phyloP scores from a whole-genome alignment of 1,140 invertebrate species.

The Rhyzopertha dominica region DNA sequence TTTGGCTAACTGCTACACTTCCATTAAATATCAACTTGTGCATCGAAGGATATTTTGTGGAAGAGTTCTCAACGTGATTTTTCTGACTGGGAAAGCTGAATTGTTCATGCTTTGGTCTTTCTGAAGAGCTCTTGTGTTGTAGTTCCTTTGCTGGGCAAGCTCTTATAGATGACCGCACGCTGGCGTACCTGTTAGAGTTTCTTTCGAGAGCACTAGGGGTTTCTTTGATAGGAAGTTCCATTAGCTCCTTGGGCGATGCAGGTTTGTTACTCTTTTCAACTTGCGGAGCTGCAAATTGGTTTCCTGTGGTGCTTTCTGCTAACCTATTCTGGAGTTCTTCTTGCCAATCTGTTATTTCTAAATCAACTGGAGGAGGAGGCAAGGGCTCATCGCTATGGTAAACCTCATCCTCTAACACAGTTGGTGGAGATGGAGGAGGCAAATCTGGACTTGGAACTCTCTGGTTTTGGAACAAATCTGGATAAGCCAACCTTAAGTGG shows the following conservation, averaged over 20 bases:
- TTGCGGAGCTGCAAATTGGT: constrained; percentile 39
- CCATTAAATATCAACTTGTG: constrained; percentile 48
- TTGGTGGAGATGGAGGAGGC: constrained; percentile 64
- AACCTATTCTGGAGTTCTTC: constrained; percentile 28
- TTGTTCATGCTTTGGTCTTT: constrained; percentile 22
- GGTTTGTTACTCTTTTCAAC: constrained; percentile 26
- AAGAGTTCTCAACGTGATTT: constrained; percentile 33
- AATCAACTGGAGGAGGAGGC: constrained; percentile 64
- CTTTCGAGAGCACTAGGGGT: constrained; percentile 36
- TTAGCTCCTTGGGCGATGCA: constrained; percentile 12
- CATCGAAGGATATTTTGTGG: constrained; percentile 31
- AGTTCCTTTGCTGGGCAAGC: constrained; percentile 19
- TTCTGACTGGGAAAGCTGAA: constrained; percentile 29
- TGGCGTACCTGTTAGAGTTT: constrained; percentile 18
- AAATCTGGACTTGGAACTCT: constrained; percentile 66
- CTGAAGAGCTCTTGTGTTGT: constrained; percentile 4
- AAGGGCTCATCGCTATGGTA: constrained; percentile 63
- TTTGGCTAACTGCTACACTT: constrained; percentile 44
- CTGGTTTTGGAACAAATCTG: constrained; percentile 45
- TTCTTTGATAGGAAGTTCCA: constrained; percentile 27
- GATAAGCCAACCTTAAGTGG: constrained; percentile 54
- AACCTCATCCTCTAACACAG: constrained; percentile 56
- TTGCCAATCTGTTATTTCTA: constrained; percentile 42
- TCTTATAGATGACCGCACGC: constrained; percentile 28
- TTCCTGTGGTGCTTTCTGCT: constrained; percentile 23